These are phyloP conservation scores for Cyanocitta stelleri DNA, from an alignment of 2,113 vertebrate genomes.

Conservation along the genomic window DNA sequence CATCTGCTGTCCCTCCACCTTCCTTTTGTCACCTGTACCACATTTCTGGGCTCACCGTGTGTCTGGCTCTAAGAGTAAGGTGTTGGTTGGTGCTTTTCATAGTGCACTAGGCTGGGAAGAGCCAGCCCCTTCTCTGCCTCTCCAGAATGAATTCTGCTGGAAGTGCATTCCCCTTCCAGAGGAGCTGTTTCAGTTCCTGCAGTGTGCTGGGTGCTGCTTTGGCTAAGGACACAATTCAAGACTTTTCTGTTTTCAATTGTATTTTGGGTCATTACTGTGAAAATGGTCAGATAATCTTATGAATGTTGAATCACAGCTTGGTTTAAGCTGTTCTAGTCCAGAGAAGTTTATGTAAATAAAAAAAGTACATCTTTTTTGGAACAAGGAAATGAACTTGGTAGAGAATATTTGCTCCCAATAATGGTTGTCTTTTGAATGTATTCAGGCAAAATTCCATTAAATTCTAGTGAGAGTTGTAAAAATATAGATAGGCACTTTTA, in stretches of 20 bases:
- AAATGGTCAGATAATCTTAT: not conserved
- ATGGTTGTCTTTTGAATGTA: not conserved
- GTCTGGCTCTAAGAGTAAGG: not conserved
- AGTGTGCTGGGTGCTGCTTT: not conserved
- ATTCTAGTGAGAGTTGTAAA: not conserved
- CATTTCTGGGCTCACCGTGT: not conserved
- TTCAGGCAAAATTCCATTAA: not conserved
- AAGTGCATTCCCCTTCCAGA: not conserved
- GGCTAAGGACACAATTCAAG: not conserved
- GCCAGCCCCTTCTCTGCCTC: not conserved
- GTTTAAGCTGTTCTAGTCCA: not conserved
- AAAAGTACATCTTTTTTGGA: not conserved
- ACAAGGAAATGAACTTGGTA: not conserved
- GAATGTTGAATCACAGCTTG: not conserved
- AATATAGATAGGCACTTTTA: not conserved
- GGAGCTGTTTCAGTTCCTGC: not conserved
- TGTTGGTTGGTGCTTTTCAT: not conserved
- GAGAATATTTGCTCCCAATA: not conserved
- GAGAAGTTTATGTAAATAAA: not conserved
- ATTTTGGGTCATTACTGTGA: not conserved
- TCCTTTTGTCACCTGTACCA: not conserved
- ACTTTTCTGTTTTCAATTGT: not conserved
- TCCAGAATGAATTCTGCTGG: not conserved
- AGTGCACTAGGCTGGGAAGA: not conserved
- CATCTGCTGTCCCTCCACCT: not conserved